Evolutionary conservation across 2,888 invertebrate species (phyloP), one percentile per base, ranked within the genome.

Genomic region (Macrosoma leucophasiata): DNA sequence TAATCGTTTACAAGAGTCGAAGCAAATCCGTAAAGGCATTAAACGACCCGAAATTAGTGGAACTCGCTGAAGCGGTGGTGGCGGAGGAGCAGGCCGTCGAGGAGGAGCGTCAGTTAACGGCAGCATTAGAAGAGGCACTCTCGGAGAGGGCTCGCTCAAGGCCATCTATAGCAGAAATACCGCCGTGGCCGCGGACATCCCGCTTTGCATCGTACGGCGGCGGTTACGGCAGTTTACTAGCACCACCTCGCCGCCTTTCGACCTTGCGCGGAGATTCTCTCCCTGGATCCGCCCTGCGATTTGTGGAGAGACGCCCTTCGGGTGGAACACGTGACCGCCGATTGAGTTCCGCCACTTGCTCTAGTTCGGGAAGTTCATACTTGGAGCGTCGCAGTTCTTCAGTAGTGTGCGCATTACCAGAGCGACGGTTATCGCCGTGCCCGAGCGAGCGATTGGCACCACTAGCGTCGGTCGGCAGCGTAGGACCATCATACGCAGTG

Each of bases 1-100:
- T 96, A 63, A 92, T 96, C 55, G 89, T 96, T 46, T 96, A 94
- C 86, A 96, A 96, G 78, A 94, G 94, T 74, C 91, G 92, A 53
- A 91, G 91, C 63, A 90, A 91, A 85, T 88, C 91, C 41, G 87
- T 90, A 40, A 90, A 90, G 61, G 91, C 91, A 29, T 68, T 91
- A 41, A 90, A 90, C 66, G 93, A 94, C 73, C 93, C 94, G 18
- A 91, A 91, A 65, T 82, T 94, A 66, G 93, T 92, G 13, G 92
- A 91, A 28, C 87, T 92, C 29, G 91, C 91, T 0, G 93, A 92
- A 43, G 92, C 91, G 2, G 93, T 91, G 33, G 91, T 91, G 36
- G 88, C 87, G 24, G 88, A 87, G 51, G 88, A 88, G 72, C 88
- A 90, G 49, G 84, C 84, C 4, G 88, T 88, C 29, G 90, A 89